Evolutionary conservation across 2,888 invertebrate species (phyloP), one percentile per base, ranked within the genome.

Genomic region (Malachius bipustulatus): DNA sequence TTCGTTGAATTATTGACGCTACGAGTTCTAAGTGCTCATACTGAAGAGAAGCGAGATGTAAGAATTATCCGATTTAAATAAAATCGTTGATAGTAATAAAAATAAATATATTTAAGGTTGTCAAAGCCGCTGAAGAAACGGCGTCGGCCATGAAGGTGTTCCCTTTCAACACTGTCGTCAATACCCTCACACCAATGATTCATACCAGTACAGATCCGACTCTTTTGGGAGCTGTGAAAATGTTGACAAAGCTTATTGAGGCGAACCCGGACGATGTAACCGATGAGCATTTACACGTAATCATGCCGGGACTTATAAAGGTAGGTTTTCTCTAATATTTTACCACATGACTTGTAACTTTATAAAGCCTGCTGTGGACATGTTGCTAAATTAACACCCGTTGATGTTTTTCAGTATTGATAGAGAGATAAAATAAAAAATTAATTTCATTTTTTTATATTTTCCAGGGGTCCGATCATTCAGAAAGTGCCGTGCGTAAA

Each of bases 1-100:
- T 96, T 87, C 66, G 81, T 88, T 36, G 96, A 97, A 67, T 71
- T 96, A 36, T 80, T 94, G 26, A 76, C 91, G 36, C 67, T 96
- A 33, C 82, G 85, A 63, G 82, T 96, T 9, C 75, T 96, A 47
- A 79, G 85, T 56, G 84, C 87, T 35, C 89, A 93, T 65, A 82
- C 72, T 50, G 70, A 70, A 30, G 66, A 72, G 44, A 75, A 71
- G 60, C 75, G 77, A 63, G 79, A 80, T 61, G 70, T 69, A 46
- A 49, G 41, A 41, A n/a, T n/a, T n/a, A n/a, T 19, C 6, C 24
- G 6, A 8, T 19, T 19, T 19, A 19, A 6, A 8, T 19, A 6
- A 19, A 19, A 6, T 19, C 24, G 24, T 6, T 19, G n/a, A 19
- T n/a, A n/a, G n/a, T n/a, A n/a, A n/a, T n/a, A n/a, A n/a, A n/a